Percentiles rank a stretch among this genome's conserved stretches.
Conservation (phyloP, 2,797 vertebrate species). For the Smutsia gigantea region DNA sequence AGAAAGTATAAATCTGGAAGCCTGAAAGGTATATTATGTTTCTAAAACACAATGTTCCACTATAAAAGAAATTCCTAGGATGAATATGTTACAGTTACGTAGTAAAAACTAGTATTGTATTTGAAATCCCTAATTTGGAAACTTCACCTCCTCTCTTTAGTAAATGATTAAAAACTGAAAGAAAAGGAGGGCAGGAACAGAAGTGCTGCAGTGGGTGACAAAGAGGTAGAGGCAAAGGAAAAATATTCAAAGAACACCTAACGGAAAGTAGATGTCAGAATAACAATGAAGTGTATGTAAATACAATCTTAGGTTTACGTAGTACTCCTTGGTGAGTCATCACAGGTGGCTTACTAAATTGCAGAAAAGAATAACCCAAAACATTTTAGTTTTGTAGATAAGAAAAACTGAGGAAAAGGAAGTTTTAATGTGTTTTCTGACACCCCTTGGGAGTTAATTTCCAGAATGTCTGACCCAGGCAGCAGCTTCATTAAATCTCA, state of each 20-base stretch:
- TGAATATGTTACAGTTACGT: neutral
- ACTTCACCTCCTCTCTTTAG: neutral
- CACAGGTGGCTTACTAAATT: neutral
- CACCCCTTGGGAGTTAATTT: neutral
- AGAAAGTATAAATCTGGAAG: neutral
- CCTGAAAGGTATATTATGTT: neutral
- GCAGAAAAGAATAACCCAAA: neutral
- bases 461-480: neutral
- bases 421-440: constrained; percentile 36
- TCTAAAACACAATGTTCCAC: constrained; percentile 8
- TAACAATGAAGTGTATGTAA: neutral
- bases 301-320: neutral
- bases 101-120: constrained; percentile 14
- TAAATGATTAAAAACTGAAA: constrained; percentile 19
- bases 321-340: constrained; percentile 7
- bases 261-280: neutral
- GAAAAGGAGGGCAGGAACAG: neutral
- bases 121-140: constrained; percentile 6
- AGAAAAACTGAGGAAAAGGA: neutral
- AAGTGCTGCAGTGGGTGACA: neutral
- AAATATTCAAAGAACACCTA: neutral
- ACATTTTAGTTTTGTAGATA: constrained; percentile 5
- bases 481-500: neutral
- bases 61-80: constrained; percentile 41
- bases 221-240: neutral